Percentiles rank a stretch among this genome's conserved stretches.
Conservation (phyloP, 2,888 invertebrate species). For the Meandrusa payeni region DNA sequence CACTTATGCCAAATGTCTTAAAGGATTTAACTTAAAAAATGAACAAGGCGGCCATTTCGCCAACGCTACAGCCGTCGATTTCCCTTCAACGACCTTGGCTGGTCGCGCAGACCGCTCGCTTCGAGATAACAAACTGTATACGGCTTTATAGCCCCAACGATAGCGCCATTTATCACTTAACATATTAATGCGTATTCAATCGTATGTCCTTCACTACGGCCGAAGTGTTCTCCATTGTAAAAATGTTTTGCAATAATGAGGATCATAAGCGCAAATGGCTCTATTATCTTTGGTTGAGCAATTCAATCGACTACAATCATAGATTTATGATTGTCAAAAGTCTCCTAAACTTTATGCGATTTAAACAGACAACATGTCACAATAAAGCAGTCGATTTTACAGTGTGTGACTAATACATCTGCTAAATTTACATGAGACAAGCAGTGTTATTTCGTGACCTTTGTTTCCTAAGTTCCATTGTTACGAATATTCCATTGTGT, state of each 20-base stretch:
- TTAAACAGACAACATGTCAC: conserved; percentile 11
- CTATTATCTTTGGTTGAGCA: conserved; percentile 33
- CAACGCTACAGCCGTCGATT: conserved; percentile 58
- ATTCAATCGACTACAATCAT: conserved; percentile 25
- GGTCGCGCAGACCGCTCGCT: conserved; percentile 46
- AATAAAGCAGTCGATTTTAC: conserved; percentile 36
- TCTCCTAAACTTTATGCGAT: too few species aligned
- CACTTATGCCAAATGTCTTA: too few species aligned
- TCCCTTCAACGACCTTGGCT: conserved; percentile 76
- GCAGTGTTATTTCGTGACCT: conserved; percentile 63
- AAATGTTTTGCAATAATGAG: conserved; percentile 36
- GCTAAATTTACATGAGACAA: conserved; percentile 58
- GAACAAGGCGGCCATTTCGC: conserved; percentile 47
- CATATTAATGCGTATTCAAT: conserved; percentile 28
- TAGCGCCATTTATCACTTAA: conserved; percentile 41
- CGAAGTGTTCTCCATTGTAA: conserved; percentile 29
- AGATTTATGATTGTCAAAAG: too few species aligned
- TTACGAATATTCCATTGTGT: conserved; percentile 45
- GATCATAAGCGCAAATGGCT: conserved; percentile 33
- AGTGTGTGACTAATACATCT: conserved; percentile 49
- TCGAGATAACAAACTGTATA: conserved; percentile 50
- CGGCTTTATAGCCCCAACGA: conserved; percentile 41
- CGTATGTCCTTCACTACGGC: conserved; percentile 28
- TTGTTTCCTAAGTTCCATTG: conserved; percentile 55
- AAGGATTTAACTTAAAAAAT: conserved; percentile 28